Base-by-base conservation (phyloP, 2,888 invertebrate genomes). In the Erannis defoliaria region DNA sequence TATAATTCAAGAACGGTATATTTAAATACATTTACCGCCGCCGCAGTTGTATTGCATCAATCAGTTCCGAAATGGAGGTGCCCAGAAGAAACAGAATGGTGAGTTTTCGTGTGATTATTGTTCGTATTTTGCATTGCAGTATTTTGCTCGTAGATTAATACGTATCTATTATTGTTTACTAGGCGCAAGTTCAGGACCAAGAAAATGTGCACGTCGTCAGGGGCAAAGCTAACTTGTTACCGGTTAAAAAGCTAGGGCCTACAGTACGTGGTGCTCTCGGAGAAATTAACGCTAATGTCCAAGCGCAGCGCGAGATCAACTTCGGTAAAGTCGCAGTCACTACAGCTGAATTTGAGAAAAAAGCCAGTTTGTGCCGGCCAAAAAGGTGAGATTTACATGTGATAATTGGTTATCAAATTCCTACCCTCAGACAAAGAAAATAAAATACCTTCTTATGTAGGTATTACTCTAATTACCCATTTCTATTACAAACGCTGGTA, bases 231-330 rank as follows among this genome's bases (percentile, higher is more conserved):
- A 84, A 81, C 65, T 68, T 77, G 48, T 70, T 68, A 12, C 53
- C 85, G 55, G 68, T 73, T 0, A 91, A 89, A 64, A 84, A 82
- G 10, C 83, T 80, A 67, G 89, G 87, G 4, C 68, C 86, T 64
- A 68, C 77, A 9, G 77, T 83, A 35, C 86, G 93, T 16, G 91
- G 92, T 14, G 90, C 87, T 38, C 76, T 93, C 29, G 92, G 90
- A 9, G 93, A 93, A 65, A 72, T 93, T 38, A 89, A 86, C 64
- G 81, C 85, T 1, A 93, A 93, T 72, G 80, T 89, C 2, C 88
- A 86, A 73, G 71, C 76, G 2, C 87, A 86, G 63, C 82, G 86
- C 5, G 86, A 87, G 18, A 68, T 82, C 3, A 62, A 64, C 31
- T 67, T 76, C 23, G 85, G 87, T 0, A 93, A 93, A 80, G 84